Evolutionary conservation across 2,113 vertebrate genomes (phyloP), one percentile per base, ranked within the genome.

Genomic region (Epinephelus moara): DNA sequence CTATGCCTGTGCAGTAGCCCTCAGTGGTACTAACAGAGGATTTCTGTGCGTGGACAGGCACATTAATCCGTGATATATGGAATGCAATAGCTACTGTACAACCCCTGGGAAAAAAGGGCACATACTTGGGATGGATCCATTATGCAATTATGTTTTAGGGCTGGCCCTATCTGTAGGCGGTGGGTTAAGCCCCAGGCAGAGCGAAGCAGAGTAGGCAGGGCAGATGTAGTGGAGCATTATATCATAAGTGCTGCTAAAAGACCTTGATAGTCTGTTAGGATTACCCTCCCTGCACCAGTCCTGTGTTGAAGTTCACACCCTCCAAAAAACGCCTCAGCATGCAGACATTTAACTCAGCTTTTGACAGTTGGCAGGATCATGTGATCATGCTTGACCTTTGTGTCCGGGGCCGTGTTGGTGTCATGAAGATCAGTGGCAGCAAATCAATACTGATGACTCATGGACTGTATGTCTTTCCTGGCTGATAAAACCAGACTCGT

Each of bases 41-140:
- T 95, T 94, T 88, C 90, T 92, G 89, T 83, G 80, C 78, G 90
- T 30, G 91, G 93, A 93, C 87, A 88, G 90, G 27, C 72, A 84
- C 86, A 90, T 94, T 94, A 94, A 95, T 95, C 93, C 72, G 77
- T 81, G 92, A 93, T 96, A 93, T 95, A 93, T 94, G 92, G 92
- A 87, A 90, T 84, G 86, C 52, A 87, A 86, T 72, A 69, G 50
- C 61, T 91, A 69, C 42, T 45, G 42, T 45, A 45, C 89, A 89
- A 70, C 89, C 19, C 85, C 85, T 89, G 7, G 72, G 83, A 27
- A 67, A 67, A 86, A 76, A 45, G 42, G 84, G 66, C 84, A 82
- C 55, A 55, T 66, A 70, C 59, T 62, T 25, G 42, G 60, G 37
- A 66, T 66, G 37, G 55, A 85, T 82, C 33, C 75, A 68, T 86